phyloP scores from a whole-genome alignment of 1,140 invertebrate species.

The Bombus cullumanus region DNA sequence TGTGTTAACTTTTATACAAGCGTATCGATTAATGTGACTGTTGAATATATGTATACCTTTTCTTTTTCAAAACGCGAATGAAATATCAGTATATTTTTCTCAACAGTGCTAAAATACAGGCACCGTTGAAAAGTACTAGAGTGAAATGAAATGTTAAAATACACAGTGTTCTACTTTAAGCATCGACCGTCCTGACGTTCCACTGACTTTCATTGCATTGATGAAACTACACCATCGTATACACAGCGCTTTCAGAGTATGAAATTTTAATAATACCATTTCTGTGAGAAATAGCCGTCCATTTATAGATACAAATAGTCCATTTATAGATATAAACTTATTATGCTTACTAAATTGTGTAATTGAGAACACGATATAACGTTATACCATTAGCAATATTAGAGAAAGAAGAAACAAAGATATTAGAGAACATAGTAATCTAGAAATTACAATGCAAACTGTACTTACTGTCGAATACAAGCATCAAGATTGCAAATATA shows the following conservation, averaged over 20 bases:
- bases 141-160: conserved; percentile 2
- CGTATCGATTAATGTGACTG: neutral
- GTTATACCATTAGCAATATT: neutral
- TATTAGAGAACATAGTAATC: neutral
- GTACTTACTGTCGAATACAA: neutral
- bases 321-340: neutral
- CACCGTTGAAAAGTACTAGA: neutral
- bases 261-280: conserved; percentile 18
- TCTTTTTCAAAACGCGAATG: neutral
- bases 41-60: neutral
- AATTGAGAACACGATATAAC: neutral
- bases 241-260: neutral
- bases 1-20: neutral
- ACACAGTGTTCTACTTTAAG: conserved; percentile 20
- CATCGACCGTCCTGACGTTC: conserved; percentile 5
- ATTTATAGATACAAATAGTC: neutral
- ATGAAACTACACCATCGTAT: neutral
- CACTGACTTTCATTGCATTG: neutral
- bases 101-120: neutral
- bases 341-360: neutral
- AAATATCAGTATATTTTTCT: neutral
- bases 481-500: neutral
- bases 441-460: neutral
- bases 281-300: neutral
- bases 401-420: neutral